phyloP scores from a whole-genome alignment of 2,888 invertebrate species.

The Nemotelus pantherinus region DNA sequence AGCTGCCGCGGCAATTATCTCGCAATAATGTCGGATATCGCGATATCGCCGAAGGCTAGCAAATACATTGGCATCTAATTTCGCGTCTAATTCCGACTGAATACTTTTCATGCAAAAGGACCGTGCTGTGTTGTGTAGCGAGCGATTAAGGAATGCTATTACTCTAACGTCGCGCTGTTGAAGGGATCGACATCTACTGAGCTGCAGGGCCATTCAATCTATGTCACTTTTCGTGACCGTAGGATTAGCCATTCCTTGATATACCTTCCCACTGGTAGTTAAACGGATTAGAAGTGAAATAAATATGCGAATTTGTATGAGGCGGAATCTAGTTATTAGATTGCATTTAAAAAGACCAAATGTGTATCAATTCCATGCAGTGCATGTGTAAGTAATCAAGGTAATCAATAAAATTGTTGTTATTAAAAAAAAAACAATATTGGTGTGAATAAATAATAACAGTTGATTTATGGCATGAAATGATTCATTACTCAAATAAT shows the following conservation, averaged over 20 bases:
- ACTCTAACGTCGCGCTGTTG: slow-evolving; percentile 11
- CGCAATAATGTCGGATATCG: slow-evolving; percentile 44
- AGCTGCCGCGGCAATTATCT: slow-evolving; percentile 49
- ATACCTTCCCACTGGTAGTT: slow-evolving; percentile 25
- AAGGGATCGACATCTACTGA: slow-evolving; percentile 5
- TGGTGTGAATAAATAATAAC: too few species aligned
- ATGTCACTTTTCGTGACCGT: slow-evolving; percentile 20
- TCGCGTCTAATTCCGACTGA: slow-evolving; percentile 45
- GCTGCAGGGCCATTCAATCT: slow-evolving; percentile 26
- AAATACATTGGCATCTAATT: slow-evolving; percentile 49
- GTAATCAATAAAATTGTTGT: too few species aligned
- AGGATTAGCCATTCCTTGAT: slow-evolving; percentile 17
- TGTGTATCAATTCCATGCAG: too few species aligned
- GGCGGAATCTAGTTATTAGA: too few species aligned
- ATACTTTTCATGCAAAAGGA: slow-evolving; percentile 43
- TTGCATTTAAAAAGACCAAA: too few species aligned
- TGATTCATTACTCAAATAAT: too few species aligned
- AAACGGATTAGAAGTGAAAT: background rate
- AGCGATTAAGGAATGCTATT: slow-evolving; percentile 34
- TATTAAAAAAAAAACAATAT: too few species aligned
- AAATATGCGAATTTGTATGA: background rate
- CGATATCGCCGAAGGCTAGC: slow-evolving; percentile 37
- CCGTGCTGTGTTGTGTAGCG: background rate
- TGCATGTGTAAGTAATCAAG: too few species aligned
- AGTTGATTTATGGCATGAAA: too few species aligned